phyloP scores from a whole-genome alignment of 2,113 vertebrate genomes.

The Thamnaconus septentrionalis region DNA sequence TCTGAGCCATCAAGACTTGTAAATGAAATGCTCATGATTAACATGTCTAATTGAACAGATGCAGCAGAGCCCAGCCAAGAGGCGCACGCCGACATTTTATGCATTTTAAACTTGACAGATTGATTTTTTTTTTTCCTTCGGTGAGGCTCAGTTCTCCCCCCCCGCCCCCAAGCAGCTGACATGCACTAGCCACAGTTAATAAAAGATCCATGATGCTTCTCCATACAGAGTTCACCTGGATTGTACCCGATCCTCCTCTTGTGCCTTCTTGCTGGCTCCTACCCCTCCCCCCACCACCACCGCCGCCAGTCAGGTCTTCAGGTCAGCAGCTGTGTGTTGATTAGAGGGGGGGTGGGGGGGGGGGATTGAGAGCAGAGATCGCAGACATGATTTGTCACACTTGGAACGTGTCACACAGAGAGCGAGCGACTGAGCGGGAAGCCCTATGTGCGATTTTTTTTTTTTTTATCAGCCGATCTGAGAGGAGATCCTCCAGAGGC shows the following conservation, averaged over 20 bases:
- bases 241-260: constrained; percentile 34
- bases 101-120: not conserved
- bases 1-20: constrained; percentile 20
- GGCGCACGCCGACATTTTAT: not conserved
- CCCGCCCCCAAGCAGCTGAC: no score
- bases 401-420: constrained; percentile 41
- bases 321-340: constrained; percentile 43
- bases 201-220: not conserved
- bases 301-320: not conserved
- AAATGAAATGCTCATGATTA: constrained; percentile 35
- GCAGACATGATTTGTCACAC: constrained; percentile 48
- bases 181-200: no score
- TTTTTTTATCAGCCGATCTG: constrained; percentile 74
- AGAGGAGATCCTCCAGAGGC: constrained; percentile 69
- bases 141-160: no score
- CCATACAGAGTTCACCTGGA: constrained; percentile 4
- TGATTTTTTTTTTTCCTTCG: not conserved
- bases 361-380: constrained; percentile 5
- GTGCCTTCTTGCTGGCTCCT: not conserved
- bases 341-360: constrained; percentile 45
- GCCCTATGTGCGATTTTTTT: not conserved
- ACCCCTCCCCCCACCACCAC: not conserved
- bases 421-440: constrained; percentile 50
- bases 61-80: constrained; percentile 8
- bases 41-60: constrained; percentile 17